phyloP scores from a whole-genome alignment of 2,113 vertebrate genomes.

The Sterna hirundo region DNA sequence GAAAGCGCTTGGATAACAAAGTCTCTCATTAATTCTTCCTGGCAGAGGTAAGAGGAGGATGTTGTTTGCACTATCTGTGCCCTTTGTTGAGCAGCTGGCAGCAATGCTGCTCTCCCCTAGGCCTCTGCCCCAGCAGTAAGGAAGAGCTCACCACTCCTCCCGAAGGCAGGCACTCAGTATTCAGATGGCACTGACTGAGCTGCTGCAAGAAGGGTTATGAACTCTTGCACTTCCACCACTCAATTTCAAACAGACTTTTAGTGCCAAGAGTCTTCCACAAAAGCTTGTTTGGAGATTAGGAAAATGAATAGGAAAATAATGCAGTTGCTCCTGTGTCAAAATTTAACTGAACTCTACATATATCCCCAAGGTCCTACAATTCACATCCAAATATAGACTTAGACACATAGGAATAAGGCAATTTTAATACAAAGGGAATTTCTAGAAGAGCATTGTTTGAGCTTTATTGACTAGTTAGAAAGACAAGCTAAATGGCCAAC shows the following conservation, averaged over 20 bases:
- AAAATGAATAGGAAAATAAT: slow-evolving; percentile 33
- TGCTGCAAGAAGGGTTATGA: slow-evolving; percentile 43
- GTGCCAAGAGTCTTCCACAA: slow-evolving; percentile 25
- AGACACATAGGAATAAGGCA: background rate
- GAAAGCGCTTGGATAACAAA: background rate
- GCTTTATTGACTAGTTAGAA: background rate
- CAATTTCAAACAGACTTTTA: background rate
- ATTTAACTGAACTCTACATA: background rate
- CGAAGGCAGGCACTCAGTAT: background rate
- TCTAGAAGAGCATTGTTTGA: background rate
- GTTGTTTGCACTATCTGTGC: background rate
- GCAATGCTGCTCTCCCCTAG: background rate
- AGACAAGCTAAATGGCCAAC: background rate
- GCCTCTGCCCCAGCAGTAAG: background rate
- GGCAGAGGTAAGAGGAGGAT: background rate
- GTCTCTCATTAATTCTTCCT: background rate
- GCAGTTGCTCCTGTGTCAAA: slow-evolving; percentile 12
- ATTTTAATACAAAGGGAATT: background rate
- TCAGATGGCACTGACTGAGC: background rate
- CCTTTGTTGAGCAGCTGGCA: background rate
- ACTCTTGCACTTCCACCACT: slow-evolving; percentile 43
- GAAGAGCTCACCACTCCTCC: background rate
- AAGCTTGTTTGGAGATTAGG: slow-evolving; percentile 42
- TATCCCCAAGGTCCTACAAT: slow-evolving; percentile 2
- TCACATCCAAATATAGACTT: background rate